Base-by-base conservation (phyloP, 1,140 invertebrate genomes). In the Zaprionus ghesquierei region DNA sequence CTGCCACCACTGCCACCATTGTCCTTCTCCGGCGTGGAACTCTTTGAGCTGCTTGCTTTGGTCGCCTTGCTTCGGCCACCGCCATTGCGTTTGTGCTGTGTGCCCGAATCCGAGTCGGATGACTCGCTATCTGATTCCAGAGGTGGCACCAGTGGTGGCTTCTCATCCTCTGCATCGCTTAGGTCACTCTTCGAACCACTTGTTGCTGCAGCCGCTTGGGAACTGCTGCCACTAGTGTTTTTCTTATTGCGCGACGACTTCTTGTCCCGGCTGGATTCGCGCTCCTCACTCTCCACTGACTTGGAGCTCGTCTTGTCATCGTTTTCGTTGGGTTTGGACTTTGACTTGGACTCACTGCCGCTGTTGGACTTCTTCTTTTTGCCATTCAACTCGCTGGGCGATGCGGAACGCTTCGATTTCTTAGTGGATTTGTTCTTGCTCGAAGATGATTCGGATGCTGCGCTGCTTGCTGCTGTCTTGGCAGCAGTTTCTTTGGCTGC, bases 341-440 rank as follows among this genome's bases (percentile, higher is more conserved):
- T 94, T 3, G 93, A 93, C 56, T 93, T 93, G 1, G 92, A 91
- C 23, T 93, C 90, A 80, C 93, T 94, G 8, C 84, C 81, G 64
- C 93, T 93, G 63, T n/a, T 50, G 23, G 63, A 64, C 46, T 82
- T 84, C 38, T 89, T 89, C 31, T 77, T 79, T 49, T 84, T 89
- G 15, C 76, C 87, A 60, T 90, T 90, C 0, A 75, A 10, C 12
- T 90, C 75, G n/a, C 69, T 69, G 6, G 84, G 85, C 1, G 80
- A 80, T 18, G 66, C 46, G 10, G 70, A 46, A 8, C 51, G 56
- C 27, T 81, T 81, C 0, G 60, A 51, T 50, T 71, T 69, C 59
- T 77, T 77, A 0, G 59, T 35, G 2, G 69, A 53, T 55, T 77
- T 77, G 18, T 31, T 53, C 51, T 65, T 73, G 44, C 38, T 68